Base-by-base conservation (phyloP, 2,888 invertebrate species). In the Leucophora obtusa region DNA sequence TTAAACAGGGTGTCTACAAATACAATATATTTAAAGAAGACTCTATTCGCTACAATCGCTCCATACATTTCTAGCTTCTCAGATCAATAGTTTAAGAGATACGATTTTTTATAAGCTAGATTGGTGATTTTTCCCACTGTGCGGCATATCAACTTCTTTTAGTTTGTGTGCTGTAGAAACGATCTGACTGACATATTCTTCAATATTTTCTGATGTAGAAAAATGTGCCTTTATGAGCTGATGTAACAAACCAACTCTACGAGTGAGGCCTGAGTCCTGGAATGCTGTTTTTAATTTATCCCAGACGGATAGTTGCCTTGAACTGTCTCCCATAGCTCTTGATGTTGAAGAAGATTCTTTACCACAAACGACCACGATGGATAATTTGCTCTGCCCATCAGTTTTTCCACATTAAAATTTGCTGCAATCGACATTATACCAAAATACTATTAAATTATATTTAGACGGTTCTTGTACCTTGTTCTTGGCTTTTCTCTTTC, bases 271-370 rank as follows among this genome's bases (percentile, higher is more conserved):
- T 7, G 35, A 35, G 8, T 35, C 35, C 8, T 82, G 62, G 70
- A 81, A 81, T 0, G 81, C 74, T 1, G 35, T 11, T 38, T 83
- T 79, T 15, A 83, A 63, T 21, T 75, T 82, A 17, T 79, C 38
- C 71, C 79, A 83, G 1, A 80, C 80, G 77, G 66, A 63, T 77
- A 68, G 5, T 14, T 76, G 24, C 75, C 82, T 58, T 69, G 43
- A 1, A 79, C 76, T 1, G 72, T 72, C 14, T 79, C 82, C 72
- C 69, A 82, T n/a, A 79, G 15, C 47, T 74, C 79, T 43, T 74
- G 74, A 33, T 75, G 68, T n/a, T 79, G 69, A 9, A 79, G 63
- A 17, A 56, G 62, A 21, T 72, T 79, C n/a, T 79, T 70, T n/a
- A 75, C 15, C 2, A 71, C 70, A 66, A 82, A 78, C 2, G 63